These are phyloP conservation scores for Chaetodon trifasciatus DNA, from an alignment of 2,797 vertebrate species.

Conservation along the genomic window DNA sequence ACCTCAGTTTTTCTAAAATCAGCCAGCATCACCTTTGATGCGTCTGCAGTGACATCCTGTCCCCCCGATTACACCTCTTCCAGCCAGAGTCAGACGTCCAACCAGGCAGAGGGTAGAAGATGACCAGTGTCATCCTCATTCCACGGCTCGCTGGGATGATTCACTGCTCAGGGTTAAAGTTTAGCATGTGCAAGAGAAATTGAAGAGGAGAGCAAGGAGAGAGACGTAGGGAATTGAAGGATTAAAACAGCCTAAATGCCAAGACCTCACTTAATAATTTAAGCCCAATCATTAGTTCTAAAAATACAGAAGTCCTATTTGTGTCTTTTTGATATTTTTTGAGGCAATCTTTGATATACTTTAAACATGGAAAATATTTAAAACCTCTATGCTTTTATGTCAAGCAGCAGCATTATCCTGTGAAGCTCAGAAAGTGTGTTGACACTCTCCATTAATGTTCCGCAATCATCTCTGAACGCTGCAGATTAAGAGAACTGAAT, in stretches of 20 bases:
- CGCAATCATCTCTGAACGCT: neutral
- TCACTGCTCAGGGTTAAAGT: conserved; percentile 34
- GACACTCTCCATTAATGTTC: conserved; percentile 15
- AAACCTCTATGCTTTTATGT: conserved; percentile 30
- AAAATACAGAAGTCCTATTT: neutral
- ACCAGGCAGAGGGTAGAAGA: conserved; percentile 41
- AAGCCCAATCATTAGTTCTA: conserved; percentile 10
- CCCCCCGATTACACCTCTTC: conserved; percentile 3
- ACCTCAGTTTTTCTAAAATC: neutral
- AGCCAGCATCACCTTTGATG: neutral
- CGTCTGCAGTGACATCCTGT: conserved; percentile 29
- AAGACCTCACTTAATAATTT: conserved; percentile 9
- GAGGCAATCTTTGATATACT: neutral
- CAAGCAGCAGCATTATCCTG: conserved; percentile 1
- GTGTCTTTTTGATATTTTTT: conserved; percentile 5
- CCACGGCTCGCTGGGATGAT: conserved; percentile 45
- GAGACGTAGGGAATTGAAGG: neutral
- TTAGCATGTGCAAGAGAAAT: conserved; percentile 4
- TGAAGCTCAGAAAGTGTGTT: conserved; percentile 1
- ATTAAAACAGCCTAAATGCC: neutral
- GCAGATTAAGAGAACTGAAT: conserved; percentile 29
- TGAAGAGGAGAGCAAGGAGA: neutral
- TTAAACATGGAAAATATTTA: conserved; percentile 1
- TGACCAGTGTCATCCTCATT: conserved; percentile 39
- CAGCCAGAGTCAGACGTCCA: conserved; percentile 40